Base-by-base conservation (phyloP, 1,140 invertebrate species). In the Dreissena rostriformis region DNA sequence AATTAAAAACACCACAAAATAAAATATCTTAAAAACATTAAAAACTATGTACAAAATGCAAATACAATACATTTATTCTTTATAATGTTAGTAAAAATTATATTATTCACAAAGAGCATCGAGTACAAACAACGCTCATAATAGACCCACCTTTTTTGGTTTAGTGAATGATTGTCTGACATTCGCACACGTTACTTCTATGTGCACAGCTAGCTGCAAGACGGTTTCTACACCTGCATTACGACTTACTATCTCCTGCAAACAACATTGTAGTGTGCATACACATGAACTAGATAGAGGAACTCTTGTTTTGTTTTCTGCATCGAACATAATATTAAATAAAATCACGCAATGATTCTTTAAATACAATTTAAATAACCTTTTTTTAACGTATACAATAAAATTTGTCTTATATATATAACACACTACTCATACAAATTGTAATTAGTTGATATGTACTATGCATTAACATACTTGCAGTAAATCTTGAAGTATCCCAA, bases 151-250 rank as follows among this genome's bases (percentile, higher is more conserved):
- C 39, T 39, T 2, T 39, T 39, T 39, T 39, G 39, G 39, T 39
- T 39, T 39, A 39, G 39, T 39, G 39, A 39, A 39, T 39, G 39
- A 39, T 39, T 39, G 39, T 39, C 39, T 82, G 5, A 89, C 11
- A 49, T 80, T 28, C 0, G 82, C 82, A 74, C 88, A 75, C 19
- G 86, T 87, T 51, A 91, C 75, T 70, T 91, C 88, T 76, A 86
- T 86, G 29, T 90, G 84, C 0, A 91, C 55, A 76, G 84, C 90
- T n/a, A 91, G 52, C 15, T 86, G 55, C 26, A 86, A 78, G 24
- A 53, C 10, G n/a, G 66, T 65, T 65, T 85, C 82, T 26, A 71
- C 24, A 55, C 28, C 1, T n/a, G 12, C 39, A 29, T 49, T 68
- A 52, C 51, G 28, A 39, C 22, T 29, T 24, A 39, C 52, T 14